Evolutionary conservation across 2,113 vertebrate genomes (phyloP).

Genomic region (Puntigrus tetrazona): DNA sequence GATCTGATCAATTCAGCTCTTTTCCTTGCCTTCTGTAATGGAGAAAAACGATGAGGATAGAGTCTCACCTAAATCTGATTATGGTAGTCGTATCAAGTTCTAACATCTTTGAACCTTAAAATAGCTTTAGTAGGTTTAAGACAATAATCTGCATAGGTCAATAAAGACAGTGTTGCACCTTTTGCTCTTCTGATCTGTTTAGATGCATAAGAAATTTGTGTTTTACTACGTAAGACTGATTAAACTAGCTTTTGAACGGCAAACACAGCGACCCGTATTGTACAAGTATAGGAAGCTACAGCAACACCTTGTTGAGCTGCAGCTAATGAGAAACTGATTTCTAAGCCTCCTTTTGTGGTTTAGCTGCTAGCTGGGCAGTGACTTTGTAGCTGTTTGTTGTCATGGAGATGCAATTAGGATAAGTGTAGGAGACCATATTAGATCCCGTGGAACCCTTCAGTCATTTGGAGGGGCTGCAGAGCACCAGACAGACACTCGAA

Average conservation of each 20-base stretch:
- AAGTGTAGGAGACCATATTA: background rate
- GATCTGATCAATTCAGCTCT: constrained; percentile 25
- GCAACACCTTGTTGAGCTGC: background rate
- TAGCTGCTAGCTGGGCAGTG: background rate
- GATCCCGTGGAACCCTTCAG: constrained; percentile 2
- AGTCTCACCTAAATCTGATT: constrained; percentile 38
- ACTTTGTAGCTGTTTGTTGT: constrained; percentile 34
- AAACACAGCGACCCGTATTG: background rate
- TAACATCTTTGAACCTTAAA: constrained; percentile 33
- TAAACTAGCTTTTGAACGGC: background rate
- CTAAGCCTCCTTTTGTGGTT: background rate
- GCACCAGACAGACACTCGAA: background rate
- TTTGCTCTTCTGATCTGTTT: background rate
- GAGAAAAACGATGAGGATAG: constrained; percentile 18
- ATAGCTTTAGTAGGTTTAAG: background rate
- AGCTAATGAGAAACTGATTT: background rate
- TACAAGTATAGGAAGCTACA: constrained; percentile 1
- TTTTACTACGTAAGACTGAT: background rate
- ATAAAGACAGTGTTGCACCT: background rate
- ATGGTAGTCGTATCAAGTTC: constrained; percentile 39
- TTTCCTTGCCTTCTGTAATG: constrained; percentile 26
- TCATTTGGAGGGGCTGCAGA: constrained; percentile 6
- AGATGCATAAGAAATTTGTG: background rate
- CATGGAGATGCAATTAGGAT: constrained; percentile 27
- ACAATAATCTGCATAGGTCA: constrained; percentile 22